Conservation (phyloP, 2,797 vertebrate species). For the Mus minutoides region DNA sequence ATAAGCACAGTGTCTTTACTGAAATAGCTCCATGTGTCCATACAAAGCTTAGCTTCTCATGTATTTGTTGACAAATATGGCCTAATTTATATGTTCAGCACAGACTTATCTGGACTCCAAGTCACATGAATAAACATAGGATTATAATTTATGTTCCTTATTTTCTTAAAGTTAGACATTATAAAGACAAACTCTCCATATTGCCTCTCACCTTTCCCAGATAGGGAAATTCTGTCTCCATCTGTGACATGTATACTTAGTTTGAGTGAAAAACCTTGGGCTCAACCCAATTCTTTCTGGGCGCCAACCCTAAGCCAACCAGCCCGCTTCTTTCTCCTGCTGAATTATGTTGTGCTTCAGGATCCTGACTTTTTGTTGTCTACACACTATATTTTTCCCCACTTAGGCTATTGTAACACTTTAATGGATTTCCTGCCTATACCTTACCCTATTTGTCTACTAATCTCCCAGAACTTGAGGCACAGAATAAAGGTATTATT, state of each 20-base stretch:
- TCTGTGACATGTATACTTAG: neutral
- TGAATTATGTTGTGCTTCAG: neutral
- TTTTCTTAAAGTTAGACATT: neutral
- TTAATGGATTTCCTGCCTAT: neutral
- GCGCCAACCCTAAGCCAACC: neutral
- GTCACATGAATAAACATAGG: neutral
- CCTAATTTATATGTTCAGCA: neutral
- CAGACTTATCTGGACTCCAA: neutral
- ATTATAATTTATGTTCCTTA: conserved; percentile 14
- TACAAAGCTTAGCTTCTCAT: neutral
- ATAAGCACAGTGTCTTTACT: neutral
- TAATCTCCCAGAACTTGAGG: neutral
- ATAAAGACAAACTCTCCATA: neutral
- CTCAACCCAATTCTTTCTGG: neutral
- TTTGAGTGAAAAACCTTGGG: neutral
- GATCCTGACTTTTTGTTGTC: neutral
- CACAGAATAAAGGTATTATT: neutral
- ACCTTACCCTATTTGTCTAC: neutral
- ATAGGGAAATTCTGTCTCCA: neutral
- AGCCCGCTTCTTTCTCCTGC: neutral
- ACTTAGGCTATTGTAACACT: neutral
- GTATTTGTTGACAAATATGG: neutral
- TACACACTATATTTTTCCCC: neutral
- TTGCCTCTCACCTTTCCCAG: neutral
- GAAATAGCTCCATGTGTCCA: neutral